phyloP scores from a whole-genome alignment of 2,888 invertebrate species.

The Amphipoea oculea region DNA sequence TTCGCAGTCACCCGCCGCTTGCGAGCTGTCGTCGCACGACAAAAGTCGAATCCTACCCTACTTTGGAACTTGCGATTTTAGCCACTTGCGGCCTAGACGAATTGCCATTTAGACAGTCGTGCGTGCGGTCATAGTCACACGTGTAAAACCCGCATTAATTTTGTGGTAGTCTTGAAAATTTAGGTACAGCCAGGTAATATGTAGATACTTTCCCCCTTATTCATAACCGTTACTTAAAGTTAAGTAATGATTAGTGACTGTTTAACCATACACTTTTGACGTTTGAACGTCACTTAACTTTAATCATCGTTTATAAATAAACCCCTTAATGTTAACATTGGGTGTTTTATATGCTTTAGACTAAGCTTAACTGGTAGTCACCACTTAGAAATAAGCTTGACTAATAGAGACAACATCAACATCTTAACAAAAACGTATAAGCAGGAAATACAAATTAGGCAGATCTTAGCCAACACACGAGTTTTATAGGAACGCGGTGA shows the following conservation, averaged over 20 bases:
- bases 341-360: background rate
- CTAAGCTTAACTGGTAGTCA: background rate
- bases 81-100: too few relatives aligned
- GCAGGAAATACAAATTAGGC: slow-evolving; percentile 61
- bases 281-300: too few relatives aligned
- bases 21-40: too few relatives aligned
- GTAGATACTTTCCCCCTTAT: too few relatives aligned
- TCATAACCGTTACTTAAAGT: too few relatives aligned
- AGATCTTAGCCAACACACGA: slow-evolving; percentile 2
- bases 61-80: background rate
- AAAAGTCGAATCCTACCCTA: background rate
- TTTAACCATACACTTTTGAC: too few relatives aligned
- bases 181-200: background rate
- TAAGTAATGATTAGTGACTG: too few relatives aligned
- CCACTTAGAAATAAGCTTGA: slow-evolving; percentile 27
- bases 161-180: background rate
- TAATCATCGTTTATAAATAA: too few relatives aligned
- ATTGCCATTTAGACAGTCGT: background rate
- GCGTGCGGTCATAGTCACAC: background rate
- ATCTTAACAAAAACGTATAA: slow-evolving; percentile 48
- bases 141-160: background rate
- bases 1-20: too few relatives aligned
- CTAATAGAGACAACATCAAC: slow-evolving; percentile 1
- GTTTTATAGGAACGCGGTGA: slow-evolving; percentile 46
- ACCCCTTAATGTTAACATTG: background rate